Percentiles rank a stretch among this genome's conserved stretches.
Evolutionary conservation across 2,888 invertebrate species (phyloP).

Genomic region (Eristalinus aeneus): DNA sequence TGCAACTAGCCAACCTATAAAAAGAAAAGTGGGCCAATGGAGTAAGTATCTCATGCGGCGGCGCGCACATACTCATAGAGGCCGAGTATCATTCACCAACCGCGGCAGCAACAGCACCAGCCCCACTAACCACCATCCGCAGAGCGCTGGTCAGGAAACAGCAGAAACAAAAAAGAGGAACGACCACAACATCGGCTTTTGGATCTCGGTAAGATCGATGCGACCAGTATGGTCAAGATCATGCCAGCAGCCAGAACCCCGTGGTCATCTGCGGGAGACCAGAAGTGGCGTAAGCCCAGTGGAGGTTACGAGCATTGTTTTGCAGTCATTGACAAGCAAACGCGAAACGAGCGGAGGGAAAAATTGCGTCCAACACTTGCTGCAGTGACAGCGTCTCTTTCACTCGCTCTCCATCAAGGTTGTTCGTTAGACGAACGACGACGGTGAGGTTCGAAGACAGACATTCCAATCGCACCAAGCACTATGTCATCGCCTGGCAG

Average conservation of each 20-base stretch:
- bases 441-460: conserved; percentile 18
- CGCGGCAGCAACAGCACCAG: too few species aligned
- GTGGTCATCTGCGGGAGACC: not conserved
- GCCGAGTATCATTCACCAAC: not conserved
- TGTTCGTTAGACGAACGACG: conserved; percentile 43
- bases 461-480: conserved; percentile 50
- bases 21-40: conserved; percentile 70
- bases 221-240: conserved; percentile 61
- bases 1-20: conserved; percentile 48
- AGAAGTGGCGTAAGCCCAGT: conserved; percentile 60
- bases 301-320: conserved; percentile 9
- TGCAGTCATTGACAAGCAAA: not conserved
- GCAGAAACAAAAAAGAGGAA: conserved; percentile 56
- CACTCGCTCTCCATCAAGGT: conserved; percentile 54
- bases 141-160: not conserved
- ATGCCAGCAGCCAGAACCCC: conserved; percentile 22
- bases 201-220: conserved; percentile 39
- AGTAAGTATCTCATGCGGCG: conserved; percentile 63
- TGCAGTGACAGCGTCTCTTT: conserved; percentile 32
- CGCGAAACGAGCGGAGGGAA: not conserved
- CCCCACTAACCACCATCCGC: not conserved
- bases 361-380: conserved; percentile 60
- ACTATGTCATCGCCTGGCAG: conserved; percentile 15
- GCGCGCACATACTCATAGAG: not conserved
- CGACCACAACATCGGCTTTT: conserved; percentile 10